Percentiles rank a stretch among this genome's conserved stretches.
Evolutionary conservation across 92 coral and sea anemone species (phyloP).

Genomic region (Phenganax marumi): DNA sequence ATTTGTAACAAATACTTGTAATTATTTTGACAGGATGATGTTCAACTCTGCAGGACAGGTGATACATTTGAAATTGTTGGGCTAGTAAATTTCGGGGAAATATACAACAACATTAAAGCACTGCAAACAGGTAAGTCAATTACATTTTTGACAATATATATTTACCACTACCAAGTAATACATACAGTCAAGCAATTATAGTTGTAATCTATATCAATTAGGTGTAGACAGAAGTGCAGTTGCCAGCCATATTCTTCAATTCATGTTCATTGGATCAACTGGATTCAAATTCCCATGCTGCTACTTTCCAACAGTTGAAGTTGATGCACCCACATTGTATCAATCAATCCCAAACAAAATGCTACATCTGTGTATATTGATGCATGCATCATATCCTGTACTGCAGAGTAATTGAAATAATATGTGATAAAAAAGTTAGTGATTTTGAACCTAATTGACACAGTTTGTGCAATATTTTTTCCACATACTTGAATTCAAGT

Average conservation of each 20-base stretch:
- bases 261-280: slow-evolving; percentile 59
- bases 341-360: neutral
- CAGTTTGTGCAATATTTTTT: too few relatives aligned
- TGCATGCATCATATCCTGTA: neutral
- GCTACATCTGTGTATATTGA: neutral
- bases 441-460: too few relatives aligned
- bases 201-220: neutral
- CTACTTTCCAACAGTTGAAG: slow-evolving; percentile 54
- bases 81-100: slow-evolving; percentile 53
- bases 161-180: too few relatives aligned
- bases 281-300: slow-evolving; percentile 52
- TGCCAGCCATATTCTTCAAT: slow-evolving; percentile 50
- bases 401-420: too few relatives aligned
- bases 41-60: slow-evolving; percentile 42
- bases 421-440: too few relatives aligned
- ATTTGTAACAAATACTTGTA: neutral
- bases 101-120: slow-evolving; percentile 33
- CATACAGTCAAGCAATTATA: neutral
- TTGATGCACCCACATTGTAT: slow-evolving; percentile 44
- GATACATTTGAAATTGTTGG: slow-evolving; percentile 56
- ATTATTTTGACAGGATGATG: slow-evolving; percentile 47
- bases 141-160: too few relatives aligned
- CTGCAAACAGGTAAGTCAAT: slow-evolving; percentile 54
- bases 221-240: slow-evolving; percentile 6
- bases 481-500: too few relatives aligned